These are phyloP conservation scores for Drymodes brunneopygia DNA, from an alignment of 2,113 vertebrate genomes.

Conservation along the genomic window DNA sequence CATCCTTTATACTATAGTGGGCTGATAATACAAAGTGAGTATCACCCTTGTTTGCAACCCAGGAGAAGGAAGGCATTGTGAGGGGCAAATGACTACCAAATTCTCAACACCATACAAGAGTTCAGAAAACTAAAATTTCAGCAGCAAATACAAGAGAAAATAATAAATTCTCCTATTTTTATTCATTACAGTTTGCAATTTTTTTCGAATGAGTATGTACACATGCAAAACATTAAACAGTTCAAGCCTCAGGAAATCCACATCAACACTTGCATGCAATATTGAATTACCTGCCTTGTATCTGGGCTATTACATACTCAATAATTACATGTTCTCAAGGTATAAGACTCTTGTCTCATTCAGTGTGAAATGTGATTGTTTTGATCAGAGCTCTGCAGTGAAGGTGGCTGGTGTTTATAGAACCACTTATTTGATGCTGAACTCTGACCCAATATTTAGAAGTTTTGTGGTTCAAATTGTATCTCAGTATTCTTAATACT, in stretches of 20 bases:
- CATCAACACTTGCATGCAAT: background rate
- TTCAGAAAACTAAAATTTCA: background rate
- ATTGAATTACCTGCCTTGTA: background rate
- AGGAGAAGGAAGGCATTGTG: background rate
- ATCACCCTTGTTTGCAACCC: background rate
- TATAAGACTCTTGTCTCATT: background rate
- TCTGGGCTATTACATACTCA: background rate
- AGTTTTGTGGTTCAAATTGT: background rate
- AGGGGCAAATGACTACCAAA: background rate
- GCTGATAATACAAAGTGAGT: background rate
- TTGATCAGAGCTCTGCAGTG: background rate
- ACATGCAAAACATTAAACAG: background rate
- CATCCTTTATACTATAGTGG: background rate
- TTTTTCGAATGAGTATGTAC: background rate
- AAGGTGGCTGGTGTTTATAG: background rate
- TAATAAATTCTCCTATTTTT: background rate
- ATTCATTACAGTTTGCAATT: background rate
- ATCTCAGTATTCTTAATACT: background rate
- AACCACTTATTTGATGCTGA: background rate
- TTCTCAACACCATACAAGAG: background rate
- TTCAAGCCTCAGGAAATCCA: background rate
- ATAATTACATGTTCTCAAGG: background rate
- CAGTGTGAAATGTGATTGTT: accelerated
- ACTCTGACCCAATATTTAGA: background rate
- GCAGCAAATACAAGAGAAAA: background rate